Evolutionary conservation across 2,113 vertebrate species (phyloP).

Genomic region (Pundamilia nyererei): DNA sequence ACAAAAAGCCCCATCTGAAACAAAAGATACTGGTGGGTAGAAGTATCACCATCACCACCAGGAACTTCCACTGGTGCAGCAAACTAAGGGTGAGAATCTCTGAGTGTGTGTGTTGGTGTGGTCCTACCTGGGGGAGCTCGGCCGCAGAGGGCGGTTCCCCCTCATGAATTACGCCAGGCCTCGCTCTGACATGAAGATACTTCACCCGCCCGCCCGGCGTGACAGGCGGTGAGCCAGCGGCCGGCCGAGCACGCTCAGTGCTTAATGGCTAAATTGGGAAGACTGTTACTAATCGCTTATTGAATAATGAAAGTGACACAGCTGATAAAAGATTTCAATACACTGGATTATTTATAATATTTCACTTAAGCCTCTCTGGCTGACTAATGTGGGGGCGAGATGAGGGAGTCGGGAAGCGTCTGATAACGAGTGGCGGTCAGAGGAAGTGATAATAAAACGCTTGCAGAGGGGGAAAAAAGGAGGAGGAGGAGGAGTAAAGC

Average conservation of each 20-base stretch:
- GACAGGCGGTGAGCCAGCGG: conserved; percentile 51
- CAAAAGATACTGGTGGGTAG: not conserved
- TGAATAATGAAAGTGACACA: conserved; percentile 94
- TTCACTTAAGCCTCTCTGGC: conserved; percentile 80
- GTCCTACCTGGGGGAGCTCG: conserved; percentile 27
- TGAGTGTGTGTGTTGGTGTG: not conserved
- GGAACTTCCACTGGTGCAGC: not conserved
- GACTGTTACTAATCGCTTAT: conserved; percentile 82
- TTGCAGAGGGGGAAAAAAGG: not conserved
- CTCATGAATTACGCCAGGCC: conserved; percentile 66
- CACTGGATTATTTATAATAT: conserved; percentile 83
- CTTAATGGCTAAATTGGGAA: conserved; percentile 79
- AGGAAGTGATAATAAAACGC: not conserved
- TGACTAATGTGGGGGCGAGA: conserved; percentile 77
- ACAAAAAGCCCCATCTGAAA: not conserved
- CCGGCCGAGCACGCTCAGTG: conserved; percentile 43
- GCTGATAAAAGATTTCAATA: conserved; percentile 95
- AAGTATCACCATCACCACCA: not conserved
- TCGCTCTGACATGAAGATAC: conserved; percentile 66
- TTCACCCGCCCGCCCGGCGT: conserved; percentile 54
- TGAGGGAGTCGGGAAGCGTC: conserved; percentile 31
- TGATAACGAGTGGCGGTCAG: conserved; percentile 4
- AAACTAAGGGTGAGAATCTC: not conserved
- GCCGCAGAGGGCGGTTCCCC: conserved; percentile 41
- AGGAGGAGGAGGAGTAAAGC: not conserved